Conservation (phyloP, 1,140 invertebrate genomes). For the Atta cephalotes region DNA sequence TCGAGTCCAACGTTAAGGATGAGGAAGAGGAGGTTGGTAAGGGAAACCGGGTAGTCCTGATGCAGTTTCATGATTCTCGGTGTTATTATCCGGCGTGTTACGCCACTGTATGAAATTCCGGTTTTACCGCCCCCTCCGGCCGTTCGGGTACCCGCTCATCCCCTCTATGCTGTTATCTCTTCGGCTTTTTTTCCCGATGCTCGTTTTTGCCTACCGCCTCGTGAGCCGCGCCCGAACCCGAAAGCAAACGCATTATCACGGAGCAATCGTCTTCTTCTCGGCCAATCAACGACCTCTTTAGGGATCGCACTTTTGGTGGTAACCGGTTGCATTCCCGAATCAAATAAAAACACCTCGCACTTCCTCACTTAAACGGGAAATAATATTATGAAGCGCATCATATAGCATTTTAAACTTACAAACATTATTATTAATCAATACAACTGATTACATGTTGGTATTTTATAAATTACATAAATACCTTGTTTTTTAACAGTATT, state of each 20-base stretch:
- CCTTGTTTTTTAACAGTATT: neutral
- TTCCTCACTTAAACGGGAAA: slow-evolving; percentile 24
- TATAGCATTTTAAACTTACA: neutral
- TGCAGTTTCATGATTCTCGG: slow-evolving; percentile 77
- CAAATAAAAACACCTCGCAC: slow-evolving; percentile 34
- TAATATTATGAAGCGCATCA: neutral
- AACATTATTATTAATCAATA: neutral
- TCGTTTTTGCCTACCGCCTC: slow-evolving; percentile 74
- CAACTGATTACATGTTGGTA: neutral
- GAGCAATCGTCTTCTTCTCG: slow-evolving; percentile 67
- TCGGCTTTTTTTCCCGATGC: slow-evolving; percentile 67
- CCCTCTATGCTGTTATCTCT: slow-evolving; percentile 73
- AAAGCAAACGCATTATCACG: slow-evolving; percentile 78
- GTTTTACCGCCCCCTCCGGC: slow-evolving; percentile 80
- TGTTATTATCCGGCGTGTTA: slow-evolving; percentile 82
- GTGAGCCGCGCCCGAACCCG: slow-evolving; percentile 57
- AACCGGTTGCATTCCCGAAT: slow-evolving; percentile 50
- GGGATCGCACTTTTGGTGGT: slow-evolving; percentile 59
- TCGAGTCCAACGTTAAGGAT: slow-evolving; percentile 37
- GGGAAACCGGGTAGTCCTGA: slow-evolving; percentile 55
- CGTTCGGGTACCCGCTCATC: slow-evolving; percentile 67
- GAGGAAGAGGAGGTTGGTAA: neutral
- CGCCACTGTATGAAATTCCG: slow-evolving; percentile 85
- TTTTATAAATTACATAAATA: neutral
- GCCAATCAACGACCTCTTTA: slow-evolving; percentile 78